Evolutionary conservation across 1,140 invertebrate species (phyloP), one percentile per base, ranked within the genome.

Genomic region (Tachypleus tridentatus): DNA sequence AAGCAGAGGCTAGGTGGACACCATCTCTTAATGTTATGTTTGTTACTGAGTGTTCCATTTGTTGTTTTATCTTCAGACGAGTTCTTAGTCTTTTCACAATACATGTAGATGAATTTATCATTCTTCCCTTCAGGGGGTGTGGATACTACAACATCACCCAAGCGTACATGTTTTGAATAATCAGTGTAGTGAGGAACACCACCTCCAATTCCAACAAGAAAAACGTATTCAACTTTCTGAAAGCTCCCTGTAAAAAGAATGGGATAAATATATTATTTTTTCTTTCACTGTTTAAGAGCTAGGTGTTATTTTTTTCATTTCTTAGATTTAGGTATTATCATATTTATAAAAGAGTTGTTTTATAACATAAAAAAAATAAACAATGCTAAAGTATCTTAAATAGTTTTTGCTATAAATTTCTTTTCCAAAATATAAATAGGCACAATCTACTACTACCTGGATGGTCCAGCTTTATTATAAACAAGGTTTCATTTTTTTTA

Each of bases 161-260:
- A 81, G 59, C 94, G 82, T 8, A 97, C 91, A 75, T 98, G 95
- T 73, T 88, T 89, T 70, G 86, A 86, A 75, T 93, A 95, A 77
- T 98, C 93, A 2, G 95, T 97, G 76, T 92, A 98, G 80, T 99
- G 94, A 4, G 96, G 93, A 51, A 98, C 93, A 11, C 93, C 95
- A 29, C 97, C 97, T 5, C 89, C 93, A 48, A 94, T 89, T 57
- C 97, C 97, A 50, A 98, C 92, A 60, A 99, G 78, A 74, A 99
- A 92, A 5, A 99, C 96, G 77, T 91, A 94, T 74, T 98, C 94
- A 56, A 99, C 93, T 78, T 87, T 83, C 76, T 88, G 86, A 76
- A 91, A 90, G 60, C 83, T 87, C 61, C 85, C 86, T 85, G 74
- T n/a, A 72, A 74, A 72, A 70, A 70, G 72, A 69, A 7, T 1